Evolutionary conservation across 1,140 invertebrate species (phyloP).

Genomic region (Calycopis cecrops): DNA sequence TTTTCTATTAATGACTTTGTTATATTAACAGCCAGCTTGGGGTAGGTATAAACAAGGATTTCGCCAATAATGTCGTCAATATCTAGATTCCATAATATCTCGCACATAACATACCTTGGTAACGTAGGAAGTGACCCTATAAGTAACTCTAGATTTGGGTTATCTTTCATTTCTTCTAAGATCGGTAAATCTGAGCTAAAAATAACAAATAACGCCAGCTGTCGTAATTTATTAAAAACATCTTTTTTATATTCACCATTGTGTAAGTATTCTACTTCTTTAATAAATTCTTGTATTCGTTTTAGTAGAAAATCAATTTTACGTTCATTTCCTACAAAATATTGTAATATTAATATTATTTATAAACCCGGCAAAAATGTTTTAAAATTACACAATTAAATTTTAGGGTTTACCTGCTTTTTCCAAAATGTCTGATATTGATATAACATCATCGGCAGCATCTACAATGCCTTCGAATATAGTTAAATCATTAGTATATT

Average conservation of each 20-base stretch:
- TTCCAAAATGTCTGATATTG: constrained; percentile 4
- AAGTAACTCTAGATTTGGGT: constrained; percentile 44
- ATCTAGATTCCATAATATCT: constrained; percentile 51
- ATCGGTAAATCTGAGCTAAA: constrained; percentile 49
- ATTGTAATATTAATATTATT: neutral
- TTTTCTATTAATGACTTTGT: constrained; percentile 42
- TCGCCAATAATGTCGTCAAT: constrained; percentile 56
- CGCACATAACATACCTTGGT: constrained; percentile 52
- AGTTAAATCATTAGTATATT: constrained; percentile 3
- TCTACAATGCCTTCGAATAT: constrained; percentile 1
- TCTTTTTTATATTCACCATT: constrained; percentile 32
- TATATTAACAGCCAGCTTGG: constrained; percentile 44
- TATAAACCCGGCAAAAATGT: too few species aligned
- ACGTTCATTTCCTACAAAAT: constrained; percentile 57
- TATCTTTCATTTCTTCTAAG: constrained; percentile 42
- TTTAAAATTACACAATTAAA: too few species aligned
- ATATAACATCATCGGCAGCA: constrained; percentile 6
- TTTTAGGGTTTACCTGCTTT: constrained; percentile 9
- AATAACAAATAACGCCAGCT: constrained; percentile 54
- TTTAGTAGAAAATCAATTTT: constrained; percentile 46
- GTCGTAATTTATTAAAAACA: constrained; percentile 29
- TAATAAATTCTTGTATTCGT: constrained; percentile 38
- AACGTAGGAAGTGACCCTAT: constrained; percentile 56
- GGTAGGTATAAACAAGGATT: constrained; percentile 43
- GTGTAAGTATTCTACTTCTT: constrained; percentile 36